phyloP scores from a whole-genome alignment of 1,140 invertebrate species.

The Eciton burchellii region DNA sequence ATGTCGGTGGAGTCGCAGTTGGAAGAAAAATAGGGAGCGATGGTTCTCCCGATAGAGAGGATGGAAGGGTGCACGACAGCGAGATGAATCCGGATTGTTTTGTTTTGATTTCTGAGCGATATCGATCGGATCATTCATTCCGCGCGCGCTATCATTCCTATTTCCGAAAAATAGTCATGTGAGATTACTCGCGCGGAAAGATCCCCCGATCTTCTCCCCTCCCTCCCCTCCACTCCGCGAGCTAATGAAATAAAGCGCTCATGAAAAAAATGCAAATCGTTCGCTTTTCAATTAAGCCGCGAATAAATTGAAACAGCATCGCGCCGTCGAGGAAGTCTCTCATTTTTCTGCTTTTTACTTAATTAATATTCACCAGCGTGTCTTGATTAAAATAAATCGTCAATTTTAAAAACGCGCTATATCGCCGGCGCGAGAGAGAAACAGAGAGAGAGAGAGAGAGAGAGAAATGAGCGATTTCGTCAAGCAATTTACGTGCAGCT shows the following conservation, averaged over 20 bases:
- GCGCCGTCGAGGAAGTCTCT: not conserved
- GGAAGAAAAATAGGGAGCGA: not conserved
- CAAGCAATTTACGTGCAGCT: conserved; percentile 39
- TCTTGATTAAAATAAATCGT: conserved; percentile 60
- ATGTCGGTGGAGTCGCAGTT: not conserved
- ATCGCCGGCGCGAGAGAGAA: not conserved
- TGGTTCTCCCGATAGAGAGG: not conserved
- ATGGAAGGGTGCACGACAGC: not conserved
- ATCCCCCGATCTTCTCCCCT: too few species aligned
- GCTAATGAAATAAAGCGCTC: conserved; percentile 44
- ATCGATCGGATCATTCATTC: not conserved
- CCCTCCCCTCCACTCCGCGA: not conserved
- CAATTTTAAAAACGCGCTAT: conserved; percentile 36
- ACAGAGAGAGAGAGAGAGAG: not conserved
- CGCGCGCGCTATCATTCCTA: not conserved
- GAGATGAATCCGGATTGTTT: not conserved
- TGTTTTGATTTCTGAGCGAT: not conserved
- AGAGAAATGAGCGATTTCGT: conserved; percentile 14
- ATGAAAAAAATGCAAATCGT: conserved; percentile 36
- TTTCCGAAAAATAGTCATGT: conserved; percentile 13
- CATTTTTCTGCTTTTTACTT: conserved; percentile 46
- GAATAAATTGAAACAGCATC: conserved; percentile 50
- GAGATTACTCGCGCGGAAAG: conserved; percentile 34
- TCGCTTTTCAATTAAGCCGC: conserved; percentile 49
- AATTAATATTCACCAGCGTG: conserved; percentile 53